Conservation (phyloP, 2,888 invertebrate genomes). For the Pristionchus mayeri region DNA sequence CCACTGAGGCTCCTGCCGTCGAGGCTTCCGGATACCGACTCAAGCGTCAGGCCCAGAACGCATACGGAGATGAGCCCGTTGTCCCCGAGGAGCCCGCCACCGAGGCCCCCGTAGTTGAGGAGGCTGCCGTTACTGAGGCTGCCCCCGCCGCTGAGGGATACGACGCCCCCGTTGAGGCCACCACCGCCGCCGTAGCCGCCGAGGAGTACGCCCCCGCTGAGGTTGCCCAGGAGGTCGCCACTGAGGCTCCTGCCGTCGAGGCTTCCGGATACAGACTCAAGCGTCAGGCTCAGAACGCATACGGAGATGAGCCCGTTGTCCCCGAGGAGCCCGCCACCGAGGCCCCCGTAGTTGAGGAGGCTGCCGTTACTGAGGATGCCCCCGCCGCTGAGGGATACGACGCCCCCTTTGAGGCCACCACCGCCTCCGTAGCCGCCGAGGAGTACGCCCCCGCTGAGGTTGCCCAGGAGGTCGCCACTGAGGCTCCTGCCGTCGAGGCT, state of each 20-base stretch:
- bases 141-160: conserved; percentile 14
- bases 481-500: conserved; percentile 43
- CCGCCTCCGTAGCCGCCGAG: conserved; percentile 13
- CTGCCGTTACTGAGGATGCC: conserved; percentile 53
- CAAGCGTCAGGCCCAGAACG: conserved; percentile 58
- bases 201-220: conserved; percentile 41
- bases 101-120: conserved; percentile 38
- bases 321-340: conserved; percentile 48
- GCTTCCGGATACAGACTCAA: conserved; percentile 10
- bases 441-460: conserved; percentile 46
- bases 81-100: conserved; percentile 55
- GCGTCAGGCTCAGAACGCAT: conserved; percentile 57
- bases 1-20: conserved; percentile 54
- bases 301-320: conserved; percentile 59
- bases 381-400: conserved; percentile 50
- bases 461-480: conserved; percentile 29
- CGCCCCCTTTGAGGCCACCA: conserved; percentile 50
- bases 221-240: conserved; percentile 19
- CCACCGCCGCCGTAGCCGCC: conserved; percentile 56
- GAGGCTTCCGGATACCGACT: conserved; percentile 44
- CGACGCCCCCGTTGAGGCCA: conserved; percentile 47
- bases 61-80: conserved; percentile 63
- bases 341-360: conserved; percentile 49
- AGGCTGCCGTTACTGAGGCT: neutral
- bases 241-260: conserved; percentile 18